Conservation (phyloP, 2,888 invertebrate genomes). For the Tetanocera ferruginea region DNA sequence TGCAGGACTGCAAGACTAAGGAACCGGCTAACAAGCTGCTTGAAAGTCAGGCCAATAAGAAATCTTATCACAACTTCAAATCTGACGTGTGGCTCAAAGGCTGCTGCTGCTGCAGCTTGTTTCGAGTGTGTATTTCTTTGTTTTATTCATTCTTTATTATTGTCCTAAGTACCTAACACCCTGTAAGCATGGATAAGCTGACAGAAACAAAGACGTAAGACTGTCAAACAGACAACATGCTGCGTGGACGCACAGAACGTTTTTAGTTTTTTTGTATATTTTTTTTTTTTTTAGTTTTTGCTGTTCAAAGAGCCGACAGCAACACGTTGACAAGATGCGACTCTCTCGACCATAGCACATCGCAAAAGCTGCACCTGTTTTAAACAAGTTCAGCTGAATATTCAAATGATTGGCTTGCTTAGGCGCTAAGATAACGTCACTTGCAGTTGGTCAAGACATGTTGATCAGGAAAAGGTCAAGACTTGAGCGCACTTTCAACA, state of each 20-base stretch:
- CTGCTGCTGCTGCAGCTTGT: slow-evolving; percentile 48
- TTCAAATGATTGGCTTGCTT: not conserved
- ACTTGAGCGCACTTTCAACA: not conserved
- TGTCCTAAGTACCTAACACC: slow-evolving; percentile 66
- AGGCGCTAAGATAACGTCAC: not conserved
- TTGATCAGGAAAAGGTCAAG: not conserved
- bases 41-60: slow-evolving; percentile 11
- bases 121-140: slow-evolving; percentile 2
- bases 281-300: too few species aligned
- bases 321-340: not conserved
- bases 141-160: slow-evolving; percentile 51
- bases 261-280: too few species aligned
- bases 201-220: slow-evolving; percentile 1
- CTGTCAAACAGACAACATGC: slow-evolving; percentile 56
- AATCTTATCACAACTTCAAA: slow-evolving; percentile 43
- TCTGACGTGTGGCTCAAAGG: slow-evolving; percentile 43
- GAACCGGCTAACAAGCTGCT: not conserved
- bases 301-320: slow-evolving; percentile 33
- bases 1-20: not conserved
- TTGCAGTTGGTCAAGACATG: not conserved
- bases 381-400: not conserved
- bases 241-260: slow-evolving; percentile 38
- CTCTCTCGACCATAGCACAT: not conserved
- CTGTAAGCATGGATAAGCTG: slow-evolving; percentile 57
- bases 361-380: not conserved